These are phyloP conservation scores for Hylia prasina DNA, from an alignment of 2,113 vertebrate species.

Conservation along the genomic window DNA sequence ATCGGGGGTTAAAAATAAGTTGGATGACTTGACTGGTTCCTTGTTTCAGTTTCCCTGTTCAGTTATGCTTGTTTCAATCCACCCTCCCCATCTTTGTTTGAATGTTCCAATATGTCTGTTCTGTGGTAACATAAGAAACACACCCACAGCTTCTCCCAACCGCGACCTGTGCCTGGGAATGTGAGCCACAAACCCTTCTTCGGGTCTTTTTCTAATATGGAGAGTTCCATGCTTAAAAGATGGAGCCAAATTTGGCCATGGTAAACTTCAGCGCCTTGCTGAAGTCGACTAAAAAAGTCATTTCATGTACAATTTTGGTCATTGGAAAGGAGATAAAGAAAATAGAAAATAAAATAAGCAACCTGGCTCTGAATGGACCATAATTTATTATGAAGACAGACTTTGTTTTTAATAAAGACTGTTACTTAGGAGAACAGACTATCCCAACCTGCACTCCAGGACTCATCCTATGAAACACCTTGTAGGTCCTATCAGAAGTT, in stretches of 20 bases:
- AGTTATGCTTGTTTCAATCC: not conserved
- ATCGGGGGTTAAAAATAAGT: not conserved
- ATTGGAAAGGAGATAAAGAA: not conserved
- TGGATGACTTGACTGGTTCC: not conserved
- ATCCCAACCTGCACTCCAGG: not conserved
- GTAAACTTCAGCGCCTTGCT: not conserved
- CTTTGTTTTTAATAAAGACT: not conserved
- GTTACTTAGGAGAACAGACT: not conserved
- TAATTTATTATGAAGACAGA: not conserved
- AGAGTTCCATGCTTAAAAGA: not conserved
- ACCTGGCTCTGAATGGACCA: not conserved
- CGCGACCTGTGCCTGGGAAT: not conserved
- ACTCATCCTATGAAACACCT: not conserved
- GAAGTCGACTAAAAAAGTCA: not conserved
- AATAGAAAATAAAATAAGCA: not conserved
- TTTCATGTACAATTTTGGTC: not conserved
- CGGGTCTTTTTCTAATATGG: not conserved
- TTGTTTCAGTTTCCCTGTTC: not conserved
- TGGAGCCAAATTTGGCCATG: not conserved
- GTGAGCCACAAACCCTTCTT: not conserved
- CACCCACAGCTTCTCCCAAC: not conserved
- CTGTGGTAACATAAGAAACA: rapidly evolving
- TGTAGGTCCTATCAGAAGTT: not conserved
- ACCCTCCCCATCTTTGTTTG: not conserved
- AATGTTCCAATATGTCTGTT: not conserved